Percentiles rank a stretch among this genome's conserved stretches.
Conservation (phyloP, 2,797 vertebrate species). For the Mustela erminea region DNA sequence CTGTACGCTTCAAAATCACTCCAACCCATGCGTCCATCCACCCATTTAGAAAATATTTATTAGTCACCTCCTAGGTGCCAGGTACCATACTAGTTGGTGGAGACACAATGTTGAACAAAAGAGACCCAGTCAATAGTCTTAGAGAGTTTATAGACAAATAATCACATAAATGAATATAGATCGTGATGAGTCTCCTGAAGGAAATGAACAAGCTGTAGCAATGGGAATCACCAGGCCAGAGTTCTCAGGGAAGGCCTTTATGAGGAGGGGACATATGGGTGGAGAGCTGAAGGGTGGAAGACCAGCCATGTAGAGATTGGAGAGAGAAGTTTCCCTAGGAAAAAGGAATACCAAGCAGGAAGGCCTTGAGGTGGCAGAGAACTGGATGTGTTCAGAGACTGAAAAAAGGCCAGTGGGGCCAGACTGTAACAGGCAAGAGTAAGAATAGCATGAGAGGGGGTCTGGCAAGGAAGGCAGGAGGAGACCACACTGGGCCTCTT, state of each 20-base stretch:
- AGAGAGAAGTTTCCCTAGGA: constrained; percentile 32
- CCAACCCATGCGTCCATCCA: background rate
- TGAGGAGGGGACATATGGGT: constrained; percentile 37
- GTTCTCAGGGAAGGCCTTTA: constrained; percentile 18
- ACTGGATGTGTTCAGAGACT: constrained; percentile 44
- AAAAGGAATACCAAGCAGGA: background rate
- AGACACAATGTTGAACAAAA: constrained; percentile 44
- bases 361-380: constrained; percentile 25
- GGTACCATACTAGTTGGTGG: background rate
- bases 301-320: background rate
- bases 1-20: constrained; percentile 28
- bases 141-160: constrained; percentile 19
- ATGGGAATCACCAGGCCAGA: background rate
- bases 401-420: background rate
- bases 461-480: background rate
- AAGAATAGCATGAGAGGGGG: background rate
- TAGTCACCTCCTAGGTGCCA: constrained; percentile 19
- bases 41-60: constrained; percentile 55
- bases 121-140: background rate
- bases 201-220: constrained; percentile 50
- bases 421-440: background rate
- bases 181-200: constrained; percentile 39
- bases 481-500: background rate
- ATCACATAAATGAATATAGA: constrained; percentile 46
- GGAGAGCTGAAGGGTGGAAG: constrained; percentile 37